Evolutionary conservation across 2,113 vertebrate genomes (phyloP).

Genomic region (Amblyopsis rosae): DNA sequence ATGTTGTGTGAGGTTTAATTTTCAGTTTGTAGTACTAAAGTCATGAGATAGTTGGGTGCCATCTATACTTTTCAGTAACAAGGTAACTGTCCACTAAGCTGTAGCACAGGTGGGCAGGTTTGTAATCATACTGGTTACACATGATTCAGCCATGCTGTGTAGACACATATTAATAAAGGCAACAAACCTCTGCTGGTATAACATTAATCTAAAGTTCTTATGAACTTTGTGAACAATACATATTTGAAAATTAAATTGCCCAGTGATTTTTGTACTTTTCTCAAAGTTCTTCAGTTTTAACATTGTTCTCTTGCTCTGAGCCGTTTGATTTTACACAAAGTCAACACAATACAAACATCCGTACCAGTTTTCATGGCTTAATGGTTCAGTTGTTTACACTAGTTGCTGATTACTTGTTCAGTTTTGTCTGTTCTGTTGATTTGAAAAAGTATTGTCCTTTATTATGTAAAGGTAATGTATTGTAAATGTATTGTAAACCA

Average conservation of each 20-base stretch:
- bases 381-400: background rate
- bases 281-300: background rate
- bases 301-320: background rate
- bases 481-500: slow-evolving; percentile 12
- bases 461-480: slow-evolving; percentile 24
- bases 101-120: no score
- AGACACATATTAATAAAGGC: background rate
- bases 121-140: no score
- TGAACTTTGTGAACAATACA: background rate
- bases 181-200: background rate
- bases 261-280: background rate
- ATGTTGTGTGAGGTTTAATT: background rate
- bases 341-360: no score
- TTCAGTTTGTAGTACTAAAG: background rate
- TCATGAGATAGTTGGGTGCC: background rate
- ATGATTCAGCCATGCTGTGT: no score
- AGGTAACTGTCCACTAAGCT: background rate
- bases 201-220: background rate
- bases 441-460: background rate
- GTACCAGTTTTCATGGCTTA: background rate
- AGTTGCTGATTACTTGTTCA: background rate
- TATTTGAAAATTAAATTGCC: background rate
- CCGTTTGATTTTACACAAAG: background rate
- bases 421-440: background rate
- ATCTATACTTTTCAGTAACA: background rate